Evolutionary conservation across 1,140 invertebrate genomes (phyloP), one percentile per base, ranked within the genome.

Genomic region (Danaus melanippus): DNA sequence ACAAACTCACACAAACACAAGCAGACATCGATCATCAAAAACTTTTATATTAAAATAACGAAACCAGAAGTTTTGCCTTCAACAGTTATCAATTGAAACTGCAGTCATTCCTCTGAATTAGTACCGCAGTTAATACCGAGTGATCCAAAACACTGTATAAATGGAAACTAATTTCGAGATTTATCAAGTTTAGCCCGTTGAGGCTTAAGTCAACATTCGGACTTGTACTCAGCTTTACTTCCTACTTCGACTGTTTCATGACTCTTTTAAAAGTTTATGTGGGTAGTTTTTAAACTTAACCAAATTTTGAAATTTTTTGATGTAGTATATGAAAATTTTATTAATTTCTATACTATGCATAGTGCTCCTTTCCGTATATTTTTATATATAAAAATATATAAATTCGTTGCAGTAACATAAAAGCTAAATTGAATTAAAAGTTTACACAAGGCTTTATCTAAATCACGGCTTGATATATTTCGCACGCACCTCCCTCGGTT

Each of bases 401-500:
- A 32, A 32, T 32, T 32, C 21, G 21, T 32, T 32, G 21, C 21
- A 11, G 42, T 11, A 78, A 71, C 64, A 64, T 65, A 58, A 46
- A 58, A 60, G 61, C 60, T 59, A 76, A 78, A 76, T 67, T 69
- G 65, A 78, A 78, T 78, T 78, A 76, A 76, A 76, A 74, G 64
- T 78, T 78, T 74, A 62, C 66, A 67, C 69, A 54, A 69, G 66
- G 66, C 65, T 71, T 71, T 74, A 66, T 69, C 62, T 71, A 74
- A 79, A 77, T 76, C 76, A 79, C 64, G 63, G 62, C 54, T 55
- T 59, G 72, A 79, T 79, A 77, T 79, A 79, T 77, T 72, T 77
- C 73, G 74, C 66, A 76, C 67, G 68, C 76, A 76, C 69, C 74
- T 72, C 66, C 67, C 61, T 49, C 53, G 56, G 56, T 58, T 40